Base-by-base conservation (phyloP, 2,113 vertebrate species). In the Seriola quinqueradiata region DNA sequence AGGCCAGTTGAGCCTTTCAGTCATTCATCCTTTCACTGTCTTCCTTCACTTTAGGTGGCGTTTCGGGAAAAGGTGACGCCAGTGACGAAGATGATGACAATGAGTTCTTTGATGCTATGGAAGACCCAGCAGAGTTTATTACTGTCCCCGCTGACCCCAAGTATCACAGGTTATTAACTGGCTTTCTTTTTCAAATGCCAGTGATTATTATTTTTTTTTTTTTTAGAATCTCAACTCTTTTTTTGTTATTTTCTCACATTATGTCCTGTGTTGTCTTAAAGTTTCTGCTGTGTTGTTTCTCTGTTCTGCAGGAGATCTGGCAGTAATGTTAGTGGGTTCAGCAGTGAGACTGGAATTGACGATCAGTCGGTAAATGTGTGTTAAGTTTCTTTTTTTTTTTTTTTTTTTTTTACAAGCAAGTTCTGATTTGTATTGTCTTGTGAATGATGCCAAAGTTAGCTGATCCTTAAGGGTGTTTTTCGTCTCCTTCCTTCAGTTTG, bases 21-120 rank as follows among this genome's bases (percentile, higher is more conserved):
- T 59, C 6, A 12, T 63, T 67, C 17, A 34, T 36, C 40, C 3
- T 50, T 73, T 23, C 50, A 46, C 3, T 55, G 1, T 70, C 2
- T 61, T 8, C 71, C 17, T 57, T 55, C 8, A 16, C 54, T 10
- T 42, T 34, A 95, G 96, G 95, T 32, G 95, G 93, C 32, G 95
- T 91, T 48, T 88, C 96, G 0, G 94, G 88, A 3, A 99, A 99
- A 85, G 97, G 96, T 0, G 98, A 99, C 64, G 90, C 97, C 87
- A 99, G 98, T 2, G 98, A 99, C 0, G 98, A 99, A 83, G 98
- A 99, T 0, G 98, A 99, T 0, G 98, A 99, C 87, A 99, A 97
- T 0, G 98, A 99, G 88, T 99, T 99, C 89, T 99, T 99, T 4
- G 98, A 99, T 0, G 95, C 95, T 0, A 96, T 95, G 89, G 95